Percentiles rank a stretch among this genome's conserved stretches.
Evolutionary conservation across 2,113 vertebrate species (phyloP).

Genomic region (Dissostichus mawsoni): DNA sequence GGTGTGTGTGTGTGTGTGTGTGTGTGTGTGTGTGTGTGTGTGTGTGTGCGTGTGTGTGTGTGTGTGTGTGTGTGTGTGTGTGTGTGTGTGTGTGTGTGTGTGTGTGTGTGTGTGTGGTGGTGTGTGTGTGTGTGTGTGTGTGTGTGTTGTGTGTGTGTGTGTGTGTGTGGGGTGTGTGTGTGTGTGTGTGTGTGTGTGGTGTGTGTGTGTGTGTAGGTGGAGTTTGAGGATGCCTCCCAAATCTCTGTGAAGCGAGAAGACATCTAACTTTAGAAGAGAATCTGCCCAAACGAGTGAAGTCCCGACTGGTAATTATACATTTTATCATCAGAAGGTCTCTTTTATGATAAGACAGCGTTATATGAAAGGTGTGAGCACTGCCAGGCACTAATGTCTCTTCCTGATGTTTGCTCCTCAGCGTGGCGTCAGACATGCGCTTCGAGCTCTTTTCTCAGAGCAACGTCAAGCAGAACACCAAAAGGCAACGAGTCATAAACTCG

Average conservation of each 20-base stretch:
- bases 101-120: not conserved
- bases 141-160: too few relatives aligned
- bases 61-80: too few relatives aligned
- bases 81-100: not conserved
- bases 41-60: too few relatives aligned
- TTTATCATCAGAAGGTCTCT: not conserved
- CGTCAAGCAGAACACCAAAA: conserved; percentile 93
- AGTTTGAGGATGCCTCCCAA: conserved; percentile 97
- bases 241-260: conserved; percentile 94
- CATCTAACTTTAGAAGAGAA: conserved; percentile 95
- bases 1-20: too few relatives aligned
- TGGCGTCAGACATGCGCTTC: conserved; percentile 98
- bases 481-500: conserved; percentile 96
- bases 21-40: too few relatives aligned
- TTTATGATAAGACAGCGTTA: not conserved
- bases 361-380: too few relatives aligned
- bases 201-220: conserved; percentile 83
- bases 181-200: not conserved
- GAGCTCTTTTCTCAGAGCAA: conserved; percentile 94
- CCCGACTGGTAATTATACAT: conserved; percentile 87
- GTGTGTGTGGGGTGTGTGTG: too few relatives aligned
- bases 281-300: conserved; percentile 96
- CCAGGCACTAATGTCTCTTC: not conserved
- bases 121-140: not conserved
- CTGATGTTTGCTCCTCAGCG: conserved; percentile 80